Conservation (phyloP, 2,113 vertebrate species). For the Gallinago media region DNA sequence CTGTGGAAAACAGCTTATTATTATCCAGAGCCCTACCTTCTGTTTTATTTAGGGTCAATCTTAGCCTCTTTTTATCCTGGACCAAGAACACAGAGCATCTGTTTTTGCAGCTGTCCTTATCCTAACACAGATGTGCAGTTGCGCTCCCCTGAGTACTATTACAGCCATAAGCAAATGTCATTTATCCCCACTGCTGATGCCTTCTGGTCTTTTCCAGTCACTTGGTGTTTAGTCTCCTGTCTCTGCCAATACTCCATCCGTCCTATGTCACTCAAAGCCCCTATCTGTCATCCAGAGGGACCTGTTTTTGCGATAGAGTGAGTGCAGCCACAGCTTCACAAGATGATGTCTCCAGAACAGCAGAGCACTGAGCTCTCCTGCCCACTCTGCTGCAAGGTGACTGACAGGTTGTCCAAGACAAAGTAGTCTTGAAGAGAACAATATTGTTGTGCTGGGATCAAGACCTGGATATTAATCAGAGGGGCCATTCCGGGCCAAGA, state of each 20-base stretch:
- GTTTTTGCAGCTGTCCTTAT: not conserved
- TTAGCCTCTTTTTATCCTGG: not conserved
- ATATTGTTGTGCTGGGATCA: not conserved
- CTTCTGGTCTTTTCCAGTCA: not conserved
- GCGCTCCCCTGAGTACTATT: not conserved
- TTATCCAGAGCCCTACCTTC: not conserved
- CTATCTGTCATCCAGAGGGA: not conserved
- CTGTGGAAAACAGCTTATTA: not conserved
- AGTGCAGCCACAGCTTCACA: not conserved
- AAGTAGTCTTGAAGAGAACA: not conserved
- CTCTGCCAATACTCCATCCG: not conserved
- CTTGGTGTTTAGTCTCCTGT: not conserved
- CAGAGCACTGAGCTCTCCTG: not conserved
- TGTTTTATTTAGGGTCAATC: not conserved
- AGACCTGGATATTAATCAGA: not conserved
- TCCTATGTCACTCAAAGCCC: not conserved
- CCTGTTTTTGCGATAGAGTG: not conserved
- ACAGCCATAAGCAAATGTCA: not conserved
- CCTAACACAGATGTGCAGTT: not conserved
- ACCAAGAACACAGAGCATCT: not conserved
- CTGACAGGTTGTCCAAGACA: not conserved
- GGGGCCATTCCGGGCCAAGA: not conserved
- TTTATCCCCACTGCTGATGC: not conserved
- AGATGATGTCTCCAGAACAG: not conserved
- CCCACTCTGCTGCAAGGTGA: rapidly evolving